Base-by-base conservation (phyloP, 1,140 invertebrate species). In the Drosophila ercepeae region DNA sequence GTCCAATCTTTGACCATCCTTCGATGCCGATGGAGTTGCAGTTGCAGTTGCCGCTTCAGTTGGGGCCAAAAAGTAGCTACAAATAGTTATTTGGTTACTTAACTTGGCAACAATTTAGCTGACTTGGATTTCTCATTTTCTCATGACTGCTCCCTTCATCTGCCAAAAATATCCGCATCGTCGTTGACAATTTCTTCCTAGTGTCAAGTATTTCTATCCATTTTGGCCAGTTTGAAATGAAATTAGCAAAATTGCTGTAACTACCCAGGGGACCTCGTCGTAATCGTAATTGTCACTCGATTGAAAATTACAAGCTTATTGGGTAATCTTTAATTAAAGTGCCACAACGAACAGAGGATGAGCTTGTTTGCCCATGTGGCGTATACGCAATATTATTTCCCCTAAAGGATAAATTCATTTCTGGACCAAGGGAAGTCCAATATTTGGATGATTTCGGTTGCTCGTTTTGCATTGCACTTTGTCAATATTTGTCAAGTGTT, bases 151-250 rank as follows among this genome's bases (percentile, higher is more conserved):
- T 67, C 60, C 63, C 63, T 67, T 67, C 46, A 29, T 18, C 14
- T 16, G 9, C 34, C 36, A 39, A 13, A 14, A 14, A 39, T 9
- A n/a, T 39, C 14, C 25, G 6, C 8, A 49, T 32, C 25, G 41
- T 11, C 34, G 54, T 81, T 83, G 79, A 83, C 76, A 75, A 79
- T 83, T 72, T 86, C 81, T 79, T 83, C 79, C 79, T 79, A 39
- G 75, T 78, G 65, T 71, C 58, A 60, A 39, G 19, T 21, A 36
- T 71, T 36, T 64, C 16, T 60, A 48, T 49, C n/a, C n/a, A 50
- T 58, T 74, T 67, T 51, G 39, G 54, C 46, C 69, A 58, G 72
- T 64, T 46, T 77, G 16, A 72, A 68, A 63, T 86, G 71, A 32
- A 32, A 79, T 78, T 84, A 71, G 64, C 70, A 86, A 86, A 86